Evolutionary conservation across 2,113 vertebrate genomes (phyloP).

Genomic region (Semnornis frantzii): DNA sequence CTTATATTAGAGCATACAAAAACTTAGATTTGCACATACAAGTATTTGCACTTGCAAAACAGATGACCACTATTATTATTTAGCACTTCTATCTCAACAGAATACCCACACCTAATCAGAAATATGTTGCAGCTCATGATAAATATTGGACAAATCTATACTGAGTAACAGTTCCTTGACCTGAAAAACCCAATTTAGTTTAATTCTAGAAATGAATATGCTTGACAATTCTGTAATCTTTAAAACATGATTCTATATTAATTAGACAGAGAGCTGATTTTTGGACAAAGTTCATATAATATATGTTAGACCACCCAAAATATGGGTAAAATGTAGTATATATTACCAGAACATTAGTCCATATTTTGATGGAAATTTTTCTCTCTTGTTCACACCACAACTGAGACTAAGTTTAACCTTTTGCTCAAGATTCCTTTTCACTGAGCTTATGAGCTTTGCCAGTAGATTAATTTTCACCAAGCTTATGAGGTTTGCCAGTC

Average conservation of each 20-base stretch:
- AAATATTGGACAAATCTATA: neutral
- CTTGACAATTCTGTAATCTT: neutral
- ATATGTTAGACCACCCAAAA: neutral
- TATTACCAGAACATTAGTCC: neutral
- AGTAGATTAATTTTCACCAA: neutral
- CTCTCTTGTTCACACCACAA: neutral
- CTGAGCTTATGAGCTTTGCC: neutral
- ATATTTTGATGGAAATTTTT: neutral
- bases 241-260: neutral
- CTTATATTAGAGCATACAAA: neutral
- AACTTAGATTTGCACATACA: neutral
- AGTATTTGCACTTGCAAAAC: slow-evolving; percentile 5
- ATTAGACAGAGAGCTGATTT: neutral
- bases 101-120: neutral
- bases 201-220: neutral
- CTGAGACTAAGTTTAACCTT: neutral
- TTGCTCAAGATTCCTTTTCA: neutral
- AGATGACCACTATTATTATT: neutral
- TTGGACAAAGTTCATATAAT: neutral
- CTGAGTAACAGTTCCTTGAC: neutral
- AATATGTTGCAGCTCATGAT: neutral
- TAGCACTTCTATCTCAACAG: neutral
- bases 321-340: neutral
- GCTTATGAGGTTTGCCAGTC: neutral
- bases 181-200: neutral